Conservation (phyloP, 2,113 vertebrate genomes). For the Podilymbus podiceps region DNA sequence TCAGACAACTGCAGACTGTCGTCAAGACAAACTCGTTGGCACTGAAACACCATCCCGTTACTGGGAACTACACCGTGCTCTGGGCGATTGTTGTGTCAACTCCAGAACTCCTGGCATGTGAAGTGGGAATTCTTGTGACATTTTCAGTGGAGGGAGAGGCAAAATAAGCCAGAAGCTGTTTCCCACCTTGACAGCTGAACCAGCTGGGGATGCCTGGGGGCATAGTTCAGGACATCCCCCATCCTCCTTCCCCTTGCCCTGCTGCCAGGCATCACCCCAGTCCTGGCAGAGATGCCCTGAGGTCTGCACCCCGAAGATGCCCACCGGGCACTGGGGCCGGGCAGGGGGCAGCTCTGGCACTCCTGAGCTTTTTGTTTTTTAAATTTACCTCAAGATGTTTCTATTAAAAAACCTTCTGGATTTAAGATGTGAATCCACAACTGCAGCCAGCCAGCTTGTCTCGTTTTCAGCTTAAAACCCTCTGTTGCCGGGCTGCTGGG, state of each 20-base stretch:
- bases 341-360: background rate
- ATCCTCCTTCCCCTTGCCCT: background rate
- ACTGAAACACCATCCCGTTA: rapidly evolving
- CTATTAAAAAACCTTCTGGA: background rate
- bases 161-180: background rate
- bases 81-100: background rate
- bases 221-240: background rate
- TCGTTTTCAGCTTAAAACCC: background rate
- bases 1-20: background rate
- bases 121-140: background rate
- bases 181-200: background rate
- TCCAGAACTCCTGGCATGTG: background rate
- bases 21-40: background rate
- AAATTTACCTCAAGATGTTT: background rate
- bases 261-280: background rate
- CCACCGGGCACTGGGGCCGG: background rate
- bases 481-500: background rate
- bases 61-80: background rate
- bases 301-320: background rate
- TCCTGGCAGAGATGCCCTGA: no score
- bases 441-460: background rate
- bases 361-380: background rate
- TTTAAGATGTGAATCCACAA: background rate
- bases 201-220: background rate
- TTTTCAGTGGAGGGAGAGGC: background rate